phyloP scores from a whole-genome alignment of 2,797 vertebrate genomes.

The Neopelma chrysocephalum region DNA sequence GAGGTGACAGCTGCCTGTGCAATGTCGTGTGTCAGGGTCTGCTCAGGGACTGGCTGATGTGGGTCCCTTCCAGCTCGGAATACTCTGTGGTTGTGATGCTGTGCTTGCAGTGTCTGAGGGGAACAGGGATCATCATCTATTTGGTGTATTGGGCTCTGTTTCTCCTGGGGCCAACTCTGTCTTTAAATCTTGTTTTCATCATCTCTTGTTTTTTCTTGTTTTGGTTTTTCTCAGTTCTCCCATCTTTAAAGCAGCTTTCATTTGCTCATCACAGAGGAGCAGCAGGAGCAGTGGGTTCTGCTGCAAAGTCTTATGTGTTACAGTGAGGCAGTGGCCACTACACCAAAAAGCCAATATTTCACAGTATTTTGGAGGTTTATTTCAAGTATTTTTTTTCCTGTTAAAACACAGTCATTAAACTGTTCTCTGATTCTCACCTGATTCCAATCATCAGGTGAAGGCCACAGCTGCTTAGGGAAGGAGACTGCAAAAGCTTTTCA shows the following conservation, averaged over 20 bases:
- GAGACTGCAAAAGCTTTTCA: background rate
- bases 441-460: background rate
- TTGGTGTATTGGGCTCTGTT: background rate
- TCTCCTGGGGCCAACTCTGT: background rate
- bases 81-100: background rate
- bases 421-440: background rate
- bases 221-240: background rate
- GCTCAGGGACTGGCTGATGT: background rate
- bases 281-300: background rate
- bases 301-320: rapidly evolving
- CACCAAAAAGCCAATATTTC: background rate
- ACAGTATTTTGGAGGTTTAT: background rate
- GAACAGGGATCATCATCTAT: background rate
- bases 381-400: background rate
- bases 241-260: background rate
- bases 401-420: rapidly evolving
- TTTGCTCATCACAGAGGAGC: background rate
- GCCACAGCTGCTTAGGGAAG: background rate
- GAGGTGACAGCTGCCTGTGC: background rate
- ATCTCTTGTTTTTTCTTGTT: background rate
- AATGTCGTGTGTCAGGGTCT: rapidly evolving
- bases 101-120: background rate
- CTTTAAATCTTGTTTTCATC: background rate
- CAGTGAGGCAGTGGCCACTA: background rate
- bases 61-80: background rate